Base-by-base conservation (phyloP, 1,140 invertebrate species). In the Choristoneura fumiferana region DNA sequence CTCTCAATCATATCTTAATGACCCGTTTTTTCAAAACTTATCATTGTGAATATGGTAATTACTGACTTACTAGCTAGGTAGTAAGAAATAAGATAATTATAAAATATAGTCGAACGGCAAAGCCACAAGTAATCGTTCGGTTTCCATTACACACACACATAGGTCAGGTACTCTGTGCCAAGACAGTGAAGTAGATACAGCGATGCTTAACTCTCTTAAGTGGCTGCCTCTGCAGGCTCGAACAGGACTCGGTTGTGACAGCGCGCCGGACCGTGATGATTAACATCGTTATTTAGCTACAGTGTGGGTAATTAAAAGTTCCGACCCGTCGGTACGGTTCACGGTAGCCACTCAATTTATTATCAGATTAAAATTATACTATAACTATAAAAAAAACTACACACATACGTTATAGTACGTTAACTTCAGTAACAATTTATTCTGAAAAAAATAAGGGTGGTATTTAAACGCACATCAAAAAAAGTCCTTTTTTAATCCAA, bases 251-350 rank as follows among this genome's bases (percentile, higher is more conserved):
- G 62, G 65, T 65, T 69, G 62, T 61, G 57, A 69, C 68, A 55
- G 60, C 62, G 62, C 58, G 63, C 59, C 59, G 39, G 59, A 58
- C 57, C 56, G 64, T 71, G 69, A 71, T 63, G 66, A 73, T 69
- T 72, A 71, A 67, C 66, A 64, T 67, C 53, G 69, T 67, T 67
- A 67, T 61, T 69, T 76, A 60, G 43, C 60, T 60, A 72, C 71
- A 69, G 69, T 74, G 72, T 45, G 65, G 71, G 68, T 75, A 79
- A 78, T 73, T 75, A 76, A 76, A 78, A 76, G 71, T 78, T 76
- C 58, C 54, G 59, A 60, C 54, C 37, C 22, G 22, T 29, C 22
- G 2, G 22, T 29, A 29, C 22, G 2, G 22, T 2, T 6, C 22
- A 29, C 22, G 22, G 22, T 29, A 29, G 22, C 22, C 22, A 29